Evolutionary conservation across 2,888 invertebrate genomes (phyloP), one percentile per base, ranked within the genome.

Genomic region (Drosophila longiperda): DNA sequence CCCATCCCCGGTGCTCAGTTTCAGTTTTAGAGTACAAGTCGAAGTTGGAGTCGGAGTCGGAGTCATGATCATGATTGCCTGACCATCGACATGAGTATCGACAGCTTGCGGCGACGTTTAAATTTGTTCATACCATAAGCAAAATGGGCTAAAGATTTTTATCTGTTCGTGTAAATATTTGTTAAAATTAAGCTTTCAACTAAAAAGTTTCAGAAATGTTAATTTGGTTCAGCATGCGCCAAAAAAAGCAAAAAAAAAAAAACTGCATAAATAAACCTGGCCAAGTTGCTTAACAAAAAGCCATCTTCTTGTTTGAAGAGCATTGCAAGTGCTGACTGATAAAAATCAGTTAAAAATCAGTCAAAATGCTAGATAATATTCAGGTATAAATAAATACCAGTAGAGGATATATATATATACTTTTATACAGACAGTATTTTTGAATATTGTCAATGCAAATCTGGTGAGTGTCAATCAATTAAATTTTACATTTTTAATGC

Each of bases 121-220:
- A 90, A 83, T 82, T 78, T 86, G 74, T 74, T 78, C 78, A 83
- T 83, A 81, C 75, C 74, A 78, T 78, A 80, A 80, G 76, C 77
- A 78, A 87, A 85, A 83, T 80, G 73, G 74, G 76, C 71, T 60
- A 60, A 78, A 85, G 83, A 90, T 88, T 88, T 83, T 74, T 90
- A 86, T 90, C 90, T 76, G 75, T 63, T 74, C 79, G 73, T 82
- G 87, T 88, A 83, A 86, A 86, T 86, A 88, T 86, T 86, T 90
- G 89, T 80, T 88, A 75, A 88, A 86, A 88, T 86, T 80, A 88
- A 85, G 90, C 88, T 86, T 90, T 86, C 90, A 86, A 78, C 80
- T 82, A 52, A 78, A 85, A 80, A 80, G 65, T 73, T 66, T 78
- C 66, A 54, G 64, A 75, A 75, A 80, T 68, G 62, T 67, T 61